Evolutionary conservation across 2,888 invertebrate species (phyloP).

Genomic region (Dilophus febrilis): DNA sequence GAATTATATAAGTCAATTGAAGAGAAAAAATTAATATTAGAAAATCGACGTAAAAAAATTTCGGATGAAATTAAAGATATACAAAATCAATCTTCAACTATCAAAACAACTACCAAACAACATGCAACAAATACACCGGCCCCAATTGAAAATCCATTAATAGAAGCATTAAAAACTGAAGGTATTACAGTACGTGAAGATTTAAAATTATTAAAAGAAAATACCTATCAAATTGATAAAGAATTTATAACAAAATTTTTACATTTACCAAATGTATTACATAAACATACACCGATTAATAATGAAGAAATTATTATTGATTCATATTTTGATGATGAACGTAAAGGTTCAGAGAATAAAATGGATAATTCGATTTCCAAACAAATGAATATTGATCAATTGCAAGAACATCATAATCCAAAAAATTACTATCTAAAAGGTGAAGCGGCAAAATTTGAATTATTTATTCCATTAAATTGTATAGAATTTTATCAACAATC

Average conservation of each 20-base stretch:
- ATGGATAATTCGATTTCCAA: constrained; percentile 14
- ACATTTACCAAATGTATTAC: neutral
- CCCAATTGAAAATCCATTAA: neutral
- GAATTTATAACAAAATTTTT: neutral
- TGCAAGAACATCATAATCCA: constrained; percentile 41
- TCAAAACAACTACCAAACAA: too few species aligned
- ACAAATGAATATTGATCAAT: constrained; percentile 22
- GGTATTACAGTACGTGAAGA: neutral
- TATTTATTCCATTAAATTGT: constrained; percentile 25
- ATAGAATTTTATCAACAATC: constrained; percentile 28
- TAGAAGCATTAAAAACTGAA: neutral
- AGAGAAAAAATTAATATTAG: neutral
- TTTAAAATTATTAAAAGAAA: neutral
- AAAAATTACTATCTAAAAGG: constrained; percentile 44
- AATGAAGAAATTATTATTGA: neutral
- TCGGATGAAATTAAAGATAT: neutral
- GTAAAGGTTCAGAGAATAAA: neutral
- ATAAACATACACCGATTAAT: neutral
- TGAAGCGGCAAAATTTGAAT: constrained; percentile 55
- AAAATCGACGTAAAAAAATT: neutral
- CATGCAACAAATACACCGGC: too few species aligned
- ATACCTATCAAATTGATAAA: neutral
- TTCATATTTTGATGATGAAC: neutral
- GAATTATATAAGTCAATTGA: neutral
- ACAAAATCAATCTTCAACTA: too few species aligned